phyloP scores from a whole-genome alignment of 1,140 invertebrate genomes.

The Chlorops oryzae region DNA sequence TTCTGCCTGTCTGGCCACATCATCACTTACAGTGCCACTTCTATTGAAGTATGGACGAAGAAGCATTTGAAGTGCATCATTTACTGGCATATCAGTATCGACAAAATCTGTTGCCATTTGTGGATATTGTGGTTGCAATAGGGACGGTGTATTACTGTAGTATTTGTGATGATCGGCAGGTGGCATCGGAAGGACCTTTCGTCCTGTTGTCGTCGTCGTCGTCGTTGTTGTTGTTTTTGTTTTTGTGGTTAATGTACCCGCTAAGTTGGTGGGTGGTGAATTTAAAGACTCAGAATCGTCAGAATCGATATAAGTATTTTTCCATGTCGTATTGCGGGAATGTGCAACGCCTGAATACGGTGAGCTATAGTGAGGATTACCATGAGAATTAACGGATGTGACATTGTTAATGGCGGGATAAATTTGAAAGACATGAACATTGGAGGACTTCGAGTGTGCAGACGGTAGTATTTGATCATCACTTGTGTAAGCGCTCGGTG shows the following conservation, averaged over 20 bases:
- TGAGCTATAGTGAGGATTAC: constrained; percentile 40
- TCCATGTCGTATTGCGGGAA: constrained; percentile 30
- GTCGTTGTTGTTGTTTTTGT: constrained; percentile 22
- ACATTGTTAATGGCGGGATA: constrained; percentile 23
- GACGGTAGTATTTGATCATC: not conserved
- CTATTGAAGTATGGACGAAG: constrained; percentile 39
- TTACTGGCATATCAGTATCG: constrained; percentile 17
- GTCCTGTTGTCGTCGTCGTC: constrained; percentile 5
- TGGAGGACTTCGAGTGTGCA: constrained; percentile 5
- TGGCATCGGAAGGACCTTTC: constrained; percentile 14
- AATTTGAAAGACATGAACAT: constrained; percentile 23
- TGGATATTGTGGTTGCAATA: not conserved
- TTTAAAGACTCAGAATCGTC: constrained; percentile 8
- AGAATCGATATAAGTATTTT: no score
- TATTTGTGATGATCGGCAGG: constrained; percentile 26
- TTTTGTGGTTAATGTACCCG: no score
- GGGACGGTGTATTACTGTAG: constrained; percentile 15
- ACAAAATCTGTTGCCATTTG: not conserved
- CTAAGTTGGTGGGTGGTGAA: constrained; percentile 2
- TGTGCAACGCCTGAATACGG: constrained; percentile 37
- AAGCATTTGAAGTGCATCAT: constrained; percentile 34
- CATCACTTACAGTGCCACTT: constrained; percentile 29
- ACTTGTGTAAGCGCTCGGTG: no score
- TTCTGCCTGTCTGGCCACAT: constrained; percentile 14
- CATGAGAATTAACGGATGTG: no score